These are phyloP conservation scores for Lumbricus terrestris DNA, from an alignment of 2,888 invertebrate genomes.

Conservation along the genomic window DNA sequence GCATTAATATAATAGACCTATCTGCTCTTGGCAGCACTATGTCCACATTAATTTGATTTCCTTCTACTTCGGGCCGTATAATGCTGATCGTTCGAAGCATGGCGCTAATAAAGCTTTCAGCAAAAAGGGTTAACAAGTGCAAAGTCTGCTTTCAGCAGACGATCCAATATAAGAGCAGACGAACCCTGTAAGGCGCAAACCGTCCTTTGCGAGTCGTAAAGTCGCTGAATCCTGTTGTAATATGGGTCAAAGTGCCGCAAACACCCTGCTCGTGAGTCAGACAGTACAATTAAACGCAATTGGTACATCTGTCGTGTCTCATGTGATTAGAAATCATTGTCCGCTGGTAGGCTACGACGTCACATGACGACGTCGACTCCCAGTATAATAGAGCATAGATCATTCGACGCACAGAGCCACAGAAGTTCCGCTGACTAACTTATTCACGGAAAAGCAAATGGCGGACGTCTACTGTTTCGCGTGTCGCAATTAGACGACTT, in stretches of 20 bases:
- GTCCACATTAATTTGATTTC: neutral
- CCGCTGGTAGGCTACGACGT: neutral
- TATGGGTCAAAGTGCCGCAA: neutral
- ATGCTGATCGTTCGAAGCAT: neutral
- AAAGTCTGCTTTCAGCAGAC: neutral
- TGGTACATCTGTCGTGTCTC: neutral
- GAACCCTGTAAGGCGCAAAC: neutral
- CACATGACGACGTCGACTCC: neutral
- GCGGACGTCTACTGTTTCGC: neutral
- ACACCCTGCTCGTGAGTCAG: neutral
- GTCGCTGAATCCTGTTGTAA: neutral
- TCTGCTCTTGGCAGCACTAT: neutral
- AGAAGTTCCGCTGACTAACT: neutral
- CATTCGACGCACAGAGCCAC: neutral
- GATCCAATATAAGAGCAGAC: neutral
- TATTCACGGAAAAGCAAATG: neutral
- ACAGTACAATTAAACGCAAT: neutral
- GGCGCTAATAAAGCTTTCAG: neutral
- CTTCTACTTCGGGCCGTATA: neutral
- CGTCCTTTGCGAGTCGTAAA: neutral
- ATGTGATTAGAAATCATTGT: slow-evolving; percentile 3
- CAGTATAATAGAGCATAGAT: neutral
- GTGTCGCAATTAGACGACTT: neutral
- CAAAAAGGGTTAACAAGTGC: neutral
- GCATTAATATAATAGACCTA: no score